A percentile compares a stretch with the other conserved stretches of the same genome.
Conservation (phyloP, 2,797 vertebrate species). For the Anguilla megastoma region DNA sequence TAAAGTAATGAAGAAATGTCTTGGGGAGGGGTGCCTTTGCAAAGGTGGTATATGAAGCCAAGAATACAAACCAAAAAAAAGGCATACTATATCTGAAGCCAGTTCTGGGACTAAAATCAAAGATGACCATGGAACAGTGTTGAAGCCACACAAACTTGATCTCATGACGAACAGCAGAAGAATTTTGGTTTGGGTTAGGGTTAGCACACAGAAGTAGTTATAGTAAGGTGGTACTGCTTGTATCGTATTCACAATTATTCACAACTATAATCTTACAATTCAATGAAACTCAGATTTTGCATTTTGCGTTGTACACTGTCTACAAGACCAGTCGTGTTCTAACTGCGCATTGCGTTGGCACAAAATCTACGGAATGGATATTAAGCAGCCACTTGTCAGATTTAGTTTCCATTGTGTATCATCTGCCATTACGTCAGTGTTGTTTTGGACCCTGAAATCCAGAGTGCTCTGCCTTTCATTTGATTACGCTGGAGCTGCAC, state of each 20-base stretch:
- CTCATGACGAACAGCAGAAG: neutral
- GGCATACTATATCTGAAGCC: constrained; percentile 18
- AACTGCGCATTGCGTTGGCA: neutral
- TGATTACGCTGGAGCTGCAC: neutral
- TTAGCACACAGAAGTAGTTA: neutral
- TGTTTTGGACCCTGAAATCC: neutral
- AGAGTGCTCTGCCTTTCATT: neutral
- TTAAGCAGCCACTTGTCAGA: neutral
- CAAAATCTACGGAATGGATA: neutral
- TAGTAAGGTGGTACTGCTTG: neutral
- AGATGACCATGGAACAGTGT: neutral
- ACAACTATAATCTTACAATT: neutral
- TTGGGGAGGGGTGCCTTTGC: neutral
- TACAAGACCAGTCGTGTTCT: neutral
- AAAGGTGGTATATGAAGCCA: neutral
- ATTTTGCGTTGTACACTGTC: neutral
- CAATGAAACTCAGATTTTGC: neutral
- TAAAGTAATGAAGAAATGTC: constrained; percentile 31
- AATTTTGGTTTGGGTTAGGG: no score
- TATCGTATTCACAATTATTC: neutral
- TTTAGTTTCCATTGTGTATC: neutral
- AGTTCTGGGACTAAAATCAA: neutral
- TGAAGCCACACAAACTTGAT: neutral
- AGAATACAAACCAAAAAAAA: constrained; percentile 5
- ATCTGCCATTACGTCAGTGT: neutral